A percentile compares a stretch with the other conserved stretches of the same genome.
These are phyloP conservation scores for Spinus pinus DNA, from an alignment of 2,797 vertebrate species.

Conservation along the genomic window DNA sequence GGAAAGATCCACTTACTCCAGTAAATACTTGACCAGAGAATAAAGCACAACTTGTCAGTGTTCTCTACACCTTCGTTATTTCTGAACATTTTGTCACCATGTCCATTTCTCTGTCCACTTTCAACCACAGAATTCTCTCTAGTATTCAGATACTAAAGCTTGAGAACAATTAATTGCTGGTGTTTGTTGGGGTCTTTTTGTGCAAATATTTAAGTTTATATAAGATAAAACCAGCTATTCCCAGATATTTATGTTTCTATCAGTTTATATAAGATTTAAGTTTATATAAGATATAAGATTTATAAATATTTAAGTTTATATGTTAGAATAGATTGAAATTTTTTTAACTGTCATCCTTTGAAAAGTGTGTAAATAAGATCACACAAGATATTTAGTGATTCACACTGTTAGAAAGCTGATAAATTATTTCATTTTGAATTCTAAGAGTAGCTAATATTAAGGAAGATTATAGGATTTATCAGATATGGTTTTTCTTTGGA, in stretches of 20 bases:
- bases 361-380: not conserved
- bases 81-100: not conserved
- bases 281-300: not conserved
- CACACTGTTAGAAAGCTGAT: not conserved
- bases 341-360: not conserved
- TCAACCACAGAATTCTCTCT: not conserved
- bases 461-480: not conserved
- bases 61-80: not conserved
- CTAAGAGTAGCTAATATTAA: not conserved
- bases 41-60: not conserved
- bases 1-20: not conserved
- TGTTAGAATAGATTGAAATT: not conserved
- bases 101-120: not conserved
- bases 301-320: not conserved
- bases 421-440: conserved; percentile 4
- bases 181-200: fast-evolving
- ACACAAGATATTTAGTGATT: not conserved
- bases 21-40: not conserved
- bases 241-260: not conserved
- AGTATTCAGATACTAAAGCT: not conserved
- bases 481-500: not conserved
- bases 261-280: not conserved
- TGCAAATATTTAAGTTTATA: not conserved
- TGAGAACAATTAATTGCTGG: not conserved
- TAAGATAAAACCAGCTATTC: not conserved